These are phyloP conservation scores for Conus betulinus DNA, from an alignment of 1,140 invertebrate species.

Conservation along the genomic window DNA sequence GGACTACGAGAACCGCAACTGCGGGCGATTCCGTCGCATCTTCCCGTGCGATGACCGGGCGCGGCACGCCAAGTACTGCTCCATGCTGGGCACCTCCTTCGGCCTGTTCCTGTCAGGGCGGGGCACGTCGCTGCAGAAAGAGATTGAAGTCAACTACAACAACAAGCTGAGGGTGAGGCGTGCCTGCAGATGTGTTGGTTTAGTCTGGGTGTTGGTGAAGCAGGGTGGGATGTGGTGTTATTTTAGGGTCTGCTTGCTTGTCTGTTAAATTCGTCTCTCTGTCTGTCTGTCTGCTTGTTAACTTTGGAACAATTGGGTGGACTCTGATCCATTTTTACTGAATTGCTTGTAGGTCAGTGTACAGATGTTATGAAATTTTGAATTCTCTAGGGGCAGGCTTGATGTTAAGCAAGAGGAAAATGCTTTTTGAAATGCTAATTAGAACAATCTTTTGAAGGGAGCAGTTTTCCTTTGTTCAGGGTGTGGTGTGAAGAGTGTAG, in stretches of 20 bases:
- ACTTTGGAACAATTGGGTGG: no score
- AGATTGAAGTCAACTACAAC: conserved; percentile 71
- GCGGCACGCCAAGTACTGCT: conserved; percentile 67
- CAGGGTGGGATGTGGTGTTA: background rate
- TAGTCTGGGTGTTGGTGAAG: no score
- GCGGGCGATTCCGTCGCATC: conserved; percentile 72
- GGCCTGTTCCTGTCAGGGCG: conserved; percentile 65
- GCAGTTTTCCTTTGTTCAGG: no score
- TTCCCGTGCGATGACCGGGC: conserved; percentile 73
- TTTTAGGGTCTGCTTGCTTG: background rate
- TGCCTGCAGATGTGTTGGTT: background rate
- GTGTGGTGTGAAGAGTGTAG: no score
- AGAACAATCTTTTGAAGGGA: no score
- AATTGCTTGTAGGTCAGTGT: no score
- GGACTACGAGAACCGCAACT: conserved; percentile 74
- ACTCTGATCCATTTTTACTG: no score
- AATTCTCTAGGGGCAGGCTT: no score
- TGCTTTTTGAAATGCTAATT: no score
- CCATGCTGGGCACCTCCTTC: conserved; percentile 60
- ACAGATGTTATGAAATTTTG: no score
- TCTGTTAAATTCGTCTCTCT: background rate
- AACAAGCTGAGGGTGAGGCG: conserved; percentile 68
- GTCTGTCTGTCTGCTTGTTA: no score
- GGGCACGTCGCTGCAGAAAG: conserved; percentile 68
- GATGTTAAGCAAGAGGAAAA: no score